phyloP scores from a whole-genome alignment of 2,888 invertebrate species.

The Ochlodes sylvanus region DNA sequence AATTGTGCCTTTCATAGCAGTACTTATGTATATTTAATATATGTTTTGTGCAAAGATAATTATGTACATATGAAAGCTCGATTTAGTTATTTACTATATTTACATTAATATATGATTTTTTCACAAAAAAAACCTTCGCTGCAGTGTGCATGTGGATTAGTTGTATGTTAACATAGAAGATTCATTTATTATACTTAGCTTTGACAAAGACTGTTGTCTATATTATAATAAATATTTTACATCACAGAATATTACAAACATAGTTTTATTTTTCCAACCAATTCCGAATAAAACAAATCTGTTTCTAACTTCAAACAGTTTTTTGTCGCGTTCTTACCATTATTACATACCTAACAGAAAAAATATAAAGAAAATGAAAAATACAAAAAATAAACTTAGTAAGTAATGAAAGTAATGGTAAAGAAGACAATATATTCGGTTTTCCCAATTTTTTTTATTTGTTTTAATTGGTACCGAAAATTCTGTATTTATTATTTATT shows the following conservation, averaged over 20 bases:
- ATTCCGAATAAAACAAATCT: background rate
- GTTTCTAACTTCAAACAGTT: background rate
- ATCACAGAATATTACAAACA: conserved; percentile 51
- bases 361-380: too few species aligned
- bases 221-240: conserved; percentile 54
- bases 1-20: conserved; percentile 33
- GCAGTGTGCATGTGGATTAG: conserved; percentile 21
- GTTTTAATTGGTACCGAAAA: too few species aligned
- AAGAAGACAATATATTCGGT: too few species aligned
- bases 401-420: too few species aligned
- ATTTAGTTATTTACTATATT: conserved; percentile 48
- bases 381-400: too few species aligned
- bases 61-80: conserved; percentile 43
- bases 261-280: conserved; percentile 21
- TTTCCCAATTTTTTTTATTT: too few species aligned
- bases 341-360: too few species aligned
- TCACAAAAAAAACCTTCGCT: conserved; percentile 10
- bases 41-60: conserved; percentile 38
- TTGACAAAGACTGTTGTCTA: conserved; percentile 71
- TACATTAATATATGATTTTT: conserved; percentile 36
- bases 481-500: too few species aligned
- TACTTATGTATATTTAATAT: conserved; percentile 43
- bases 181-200: conserved; percentile 39
- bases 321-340: too few species aligned
- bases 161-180: conserved; percentile 30